Conservation (phyloP, 2,797 vertebrate genomes). For the Gephyroberyx darwinii region DNA sequence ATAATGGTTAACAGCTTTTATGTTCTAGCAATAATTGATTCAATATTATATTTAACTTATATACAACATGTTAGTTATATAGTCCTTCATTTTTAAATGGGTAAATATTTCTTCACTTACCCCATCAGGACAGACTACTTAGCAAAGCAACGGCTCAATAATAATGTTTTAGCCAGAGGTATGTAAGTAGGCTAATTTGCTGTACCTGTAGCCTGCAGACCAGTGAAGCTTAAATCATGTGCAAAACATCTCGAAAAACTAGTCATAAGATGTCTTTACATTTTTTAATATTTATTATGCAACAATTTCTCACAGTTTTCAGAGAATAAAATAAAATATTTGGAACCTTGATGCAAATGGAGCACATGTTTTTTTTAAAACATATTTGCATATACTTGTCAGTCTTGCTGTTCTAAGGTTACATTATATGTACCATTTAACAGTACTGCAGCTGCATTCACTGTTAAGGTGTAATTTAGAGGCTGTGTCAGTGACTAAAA, state of each 20-base stretch:
- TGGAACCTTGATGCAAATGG: neutral
- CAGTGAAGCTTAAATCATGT: neutral
- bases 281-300: too few species aligned
- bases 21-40: neutral
- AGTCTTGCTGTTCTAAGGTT: constrained; percentile 35
- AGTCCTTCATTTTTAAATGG: neutral
- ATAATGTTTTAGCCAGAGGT: too few species aligned
- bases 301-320: too few species aligned
- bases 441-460: constrained; percentile 39
- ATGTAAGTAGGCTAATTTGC: too few species aligned
- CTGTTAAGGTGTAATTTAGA: constrained; percentile 69
- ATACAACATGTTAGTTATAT: neutral
- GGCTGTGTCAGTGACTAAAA: constrained; percentile 71
- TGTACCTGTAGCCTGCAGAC: neutral
- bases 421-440: constrained; percentile 59
- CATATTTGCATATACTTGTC: constrained; percentile 26
- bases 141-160: too few species aligned
- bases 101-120: neutral
- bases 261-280: neutral
- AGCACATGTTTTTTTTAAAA: neutral
- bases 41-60: neutral
- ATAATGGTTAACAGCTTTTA: neutral
- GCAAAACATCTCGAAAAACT: neutral
- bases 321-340: neutral
- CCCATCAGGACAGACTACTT: too few species aligned